Base-by-base conservation (phyloP, 2,113 vertebrate species). In the Rattus rattus region DNA sequence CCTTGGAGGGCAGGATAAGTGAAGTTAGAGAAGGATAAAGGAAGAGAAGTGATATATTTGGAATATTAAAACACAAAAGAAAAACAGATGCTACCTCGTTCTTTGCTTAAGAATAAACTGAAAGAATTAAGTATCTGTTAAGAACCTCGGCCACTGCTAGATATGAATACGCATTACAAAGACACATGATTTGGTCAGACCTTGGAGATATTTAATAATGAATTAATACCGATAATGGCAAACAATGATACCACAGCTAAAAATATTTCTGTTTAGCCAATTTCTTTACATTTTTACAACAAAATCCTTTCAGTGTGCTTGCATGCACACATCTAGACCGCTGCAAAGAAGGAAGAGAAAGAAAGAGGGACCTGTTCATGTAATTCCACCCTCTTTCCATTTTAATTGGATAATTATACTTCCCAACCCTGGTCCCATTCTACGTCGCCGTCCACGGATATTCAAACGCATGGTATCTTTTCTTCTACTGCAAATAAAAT, bases 381-480 rank as follows among this genome's bases (percentile, higher is more conserved):
- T n/a, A 28, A 28, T 70, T 0, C 1, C 7, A 81, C 26, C 6
- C 39, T 26, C 28, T 83, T 28, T 36, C 17, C 26, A 4, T 30
- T 52, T 14, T 80, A 17, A 56, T 17, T 24, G 26, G 0, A 5
- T 88, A 36, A 56, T 14, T 22, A 7, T 7, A 26, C 7, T 39
- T 7, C 22, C 22, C 67, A 33, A 11, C 2, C 8, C 12, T 26
- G n/a, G 6, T 47, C 54, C 7, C 49, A 9, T 1, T 36, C 14
- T 91, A 26, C 3, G 0, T 33, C n/a, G 22, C 54, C 39, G 7
- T 1, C 80, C n/a, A 73, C 4, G 14, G 5, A 4, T 36, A n/a
- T 26, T 1, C 39, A 5, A 17, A 6, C 2, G 1, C 26, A 11
- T 2, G 17, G 5, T 36, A 26, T 69, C 17, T 56, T 30, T 63